Evolutionary conservation across 2,113 vertebrate genomes (phyloP), one percentile per base, ranked within the genome.

Genomic region (Pangasianodon gigas): DNA sequence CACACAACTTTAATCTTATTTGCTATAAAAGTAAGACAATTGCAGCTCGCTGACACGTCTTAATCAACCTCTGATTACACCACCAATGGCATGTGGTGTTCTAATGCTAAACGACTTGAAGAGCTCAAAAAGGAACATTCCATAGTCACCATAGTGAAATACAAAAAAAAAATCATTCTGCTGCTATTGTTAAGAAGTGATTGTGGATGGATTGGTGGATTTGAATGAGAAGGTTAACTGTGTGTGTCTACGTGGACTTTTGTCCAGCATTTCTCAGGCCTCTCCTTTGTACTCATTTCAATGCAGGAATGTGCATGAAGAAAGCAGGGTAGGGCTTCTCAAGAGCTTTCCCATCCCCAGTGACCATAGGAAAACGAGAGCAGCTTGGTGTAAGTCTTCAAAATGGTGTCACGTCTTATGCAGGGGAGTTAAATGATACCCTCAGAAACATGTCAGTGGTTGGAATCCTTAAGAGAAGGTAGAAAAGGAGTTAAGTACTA

Each of bases 271-370:
- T 91, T 91, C 82, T 90, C 89, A 88, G 90, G 48, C 88, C 80
- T 86, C 52, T 54, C 87, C 74, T 89, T 87, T 92, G 91, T 79
- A 51, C 69, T 90, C 89, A 81, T 85, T 90, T 90, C 82, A 92
- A 81, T 86, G 77, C 86, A 89, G 89, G 79, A 92, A 90, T 88
- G 90, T 84, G 58, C 65, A 77, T 80, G 83, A 85, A 80, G 77
- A 65, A 90, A 91, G 81, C 84, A 56, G 67, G 71, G 71, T 9
- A 79, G 32, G 90, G 79, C 44, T 86, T 85, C 82, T 32, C 7
- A 11, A 48, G 75, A 81, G 41, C 60, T 79, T 58, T 90, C 91
- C 91, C 84, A 91, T 87, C 81, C 48, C 82, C 37, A 29, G 29
- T 80, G 91, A 88, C 89, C 82, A 88, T 69, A 77, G 56, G n/a